Evolutionary conservation across 1,140 invertebrate species (phyloP), one percentile per base, ranked within the genome.

Genomic region (Drosophila triauraria): DNA sequence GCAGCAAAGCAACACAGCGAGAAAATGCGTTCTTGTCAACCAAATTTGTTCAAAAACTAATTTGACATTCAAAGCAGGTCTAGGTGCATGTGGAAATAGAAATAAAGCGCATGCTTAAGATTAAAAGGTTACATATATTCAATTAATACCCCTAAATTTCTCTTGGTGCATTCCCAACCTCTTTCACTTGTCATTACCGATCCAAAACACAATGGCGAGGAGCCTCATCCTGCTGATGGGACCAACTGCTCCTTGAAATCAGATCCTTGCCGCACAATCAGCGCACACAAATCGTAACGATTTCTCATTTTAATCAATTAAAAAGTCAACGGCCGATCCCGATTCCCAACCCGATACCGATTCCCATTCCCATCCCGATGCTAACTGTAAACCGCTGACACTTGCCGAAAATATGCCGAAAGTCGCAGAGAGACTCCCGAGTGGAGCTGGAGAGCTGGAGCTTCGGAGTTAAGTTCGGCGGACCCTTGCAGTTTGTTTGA

Each of bases 291-390:
- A 92, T 92, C 91, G 91, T 83, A 92, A 92, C 91, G 91, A 92
- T 91, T 92, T 91, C 90, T 92, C 85, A 92, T 92, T 92, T 92
- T 92, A 92, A 92, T 92, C 91, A 92, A 92, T 92, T 92, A 92
- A 92, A 91, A 92, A 92, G 91, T 87, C 91, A 91, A 82, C 90
- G 88, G 72, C 68, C 85, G 59, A 57, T 70, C 48, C 54, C 59
- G 30, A 51, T 67, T 54, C 57, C 32, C 51, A 54, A 60, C 53
- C 59, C 46, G 59, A 58, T 50, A 6, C 61, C 25, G 72, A 59
- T 58, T 23, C 48, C 71, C 23, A 44, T 60, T 40, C 59, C 32
- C 50, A 67, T 72, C 62, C 54, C 68, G 54, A 46, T 47, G 68
- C 65, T 88, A 88, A 88, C 84, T 90, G 84, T 88, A 88, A 85